Evolutionary conservation across 2,113 vertebrate genomes (phyloP).

Genomic region (Pongo pygmaeus): DNA sequence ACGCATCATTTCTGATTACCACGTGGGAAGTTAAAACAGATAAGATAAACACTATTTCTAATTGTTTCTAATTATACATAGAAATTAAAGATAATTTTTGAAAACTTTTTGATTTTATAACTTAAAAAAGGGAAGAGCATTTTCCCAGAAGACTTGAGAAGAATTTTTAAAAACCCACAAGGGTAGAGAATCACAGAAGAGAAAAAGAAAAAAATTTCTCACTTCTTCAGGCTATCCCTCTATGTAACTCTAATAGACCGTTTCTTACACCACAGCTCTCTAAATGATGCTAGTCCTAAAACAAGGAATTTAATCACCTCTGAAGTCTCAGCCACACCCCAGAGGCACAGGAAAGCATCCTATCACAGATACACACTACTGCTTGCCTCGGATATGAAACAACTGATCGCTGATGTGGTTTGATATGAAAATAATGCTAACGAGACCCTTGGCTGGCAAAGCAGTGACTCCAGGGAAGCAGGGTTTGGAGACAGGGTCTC

Average conservation of each 20-base stretch:
- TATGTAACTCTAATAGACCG: neutral
- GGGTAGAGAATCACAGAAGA: neutral
- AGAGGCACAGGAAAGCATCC: neutral
- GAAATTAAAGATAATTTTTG: neutral
- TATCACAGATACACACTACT: neutral
- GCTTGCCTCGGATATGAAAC: neutral
- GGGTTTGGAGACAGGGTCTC: neutral
- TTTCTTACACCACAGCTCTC: neutral
- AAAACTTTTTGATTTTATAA: neutral
- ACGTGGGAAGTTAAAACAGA: neutral
- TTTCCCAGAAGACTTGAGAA: neutral
- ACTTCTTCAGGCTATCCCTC: neutral
- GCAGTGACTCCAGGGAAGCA: neutral
- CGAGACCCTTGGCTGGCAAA: neutral
- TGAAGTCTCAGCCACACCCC: neutral
- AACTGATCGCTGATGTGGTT: neutral
- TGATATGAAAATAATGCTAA: conserved; percentile 29
- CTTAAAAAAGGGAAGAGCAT: neutral
- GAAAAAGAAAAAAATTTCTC: neutral
- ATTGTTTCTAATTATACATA: neutral
- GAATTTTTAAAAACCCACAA: too few relatives aligned
- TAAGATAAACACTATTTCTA: neutral
- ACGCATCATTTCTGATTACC: neutral
- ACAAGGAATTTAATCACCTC: neutral
- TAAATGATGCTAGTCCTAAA: neutral